phyloP scores from a whole-genome alignment of 1,140 invertebrate genomes.

The Anoplophora glabripennis region DNA sequence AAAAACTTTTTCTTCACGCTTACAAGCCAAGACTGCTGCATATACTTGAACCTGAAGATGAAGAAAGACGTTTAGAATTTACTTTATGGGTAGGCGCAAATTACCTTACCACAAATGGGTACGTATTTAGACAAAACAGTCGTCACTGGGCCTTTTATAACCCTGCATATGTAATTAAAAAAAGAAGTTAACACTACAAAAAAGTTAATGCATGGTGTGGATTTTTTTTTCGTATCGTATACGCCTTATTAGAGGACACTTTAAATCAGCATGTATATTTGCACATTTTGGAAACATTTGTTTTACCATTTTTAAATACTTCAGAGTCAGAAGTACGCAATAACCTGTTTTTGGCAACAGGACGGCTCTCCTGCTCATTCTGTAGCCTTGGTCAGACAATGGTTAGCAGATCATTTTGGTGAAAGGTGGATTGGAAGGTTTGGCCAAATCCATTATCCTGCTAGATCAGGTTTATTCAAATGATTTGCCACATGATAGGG shows the following conservation, averaged over 20 bases:
- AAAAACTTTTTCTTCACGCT: background rate
- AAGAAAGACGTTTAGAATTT: background rate
- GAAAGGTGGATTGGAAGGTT: too few species aligned
- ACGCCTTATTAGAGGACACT: conserved; percentile 7
- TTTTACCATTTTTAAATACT: conserved; percentile 23
- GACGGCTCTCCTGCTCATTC: conserved; percentile 21
- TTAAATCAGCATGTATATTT: conserved; percentile 9
- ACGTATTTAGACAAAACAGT: conserved; percentile 22
- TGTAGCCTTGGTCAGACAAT: conserved; percentile 16
- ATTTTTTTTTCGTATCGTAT: conserved; percentile 25
- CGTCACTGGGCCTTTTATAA: conserved; percentile 21
- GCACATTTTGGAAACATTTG: conserved; percentile 21
- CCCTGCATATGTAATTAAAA: conserved; percentile 20
- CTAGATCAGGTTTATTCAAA: background rate
- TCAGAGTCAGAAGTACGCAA: conserved; percentile 12
- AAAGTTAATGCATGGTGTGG: conserved; percentile 27
- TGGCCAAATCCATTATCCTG: conserved; percentile 5
- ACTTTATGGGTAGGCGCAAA: too few species aligned
- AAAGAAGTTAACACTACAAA: conserved; percentile 28
- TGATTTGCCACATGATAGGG: conserved; percentile 2
- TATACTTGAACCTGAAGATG: conserved; percentile 18
- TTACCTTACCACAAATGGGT: conserved; percentile 15
- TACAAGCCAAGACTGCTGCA: conserved; percentile 13
- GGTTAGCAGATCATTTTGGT: too few species aligned
- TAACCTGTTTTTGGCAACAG: conserved; percentile 24